A percentile compares a stretch with the other conserved stretches of the same genome.
These are phyloP conservation scores for Dicrurus megarhynchus DNA, from an alignment of 2,113 vertebrate species.

Conservation along the genomic window DNA sequence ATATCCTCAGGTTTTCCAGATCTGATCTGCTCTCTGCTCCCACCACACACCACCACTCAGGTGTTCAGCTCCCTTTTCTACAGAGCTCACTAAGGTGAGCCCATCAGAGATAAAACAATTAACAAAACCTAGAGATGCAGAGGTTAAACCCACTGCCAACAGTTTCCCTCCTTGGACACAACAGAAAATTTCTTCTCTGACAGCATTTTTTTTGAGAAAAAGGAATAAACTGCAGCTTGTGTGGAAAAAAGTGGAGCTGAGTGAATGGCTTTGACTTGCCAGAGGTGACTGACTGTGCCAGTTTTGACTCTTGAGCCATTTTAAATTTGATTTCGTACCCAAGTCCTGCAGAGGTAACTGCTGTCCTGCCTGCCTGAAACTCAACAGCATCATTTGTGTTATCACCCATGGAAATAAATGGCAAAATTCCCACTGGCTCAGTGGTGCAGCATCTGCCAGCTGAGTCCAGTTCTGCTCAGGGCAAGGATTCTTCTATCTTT, in stretches of 20 bases:
- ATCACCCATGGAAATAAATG: not conserved
- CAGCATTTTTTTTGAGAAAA: not conserved
- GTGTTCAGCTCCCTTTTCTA: not conserved
- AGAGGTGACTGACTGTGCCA: not conserved
- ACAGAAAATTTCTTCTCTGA: not conserved
- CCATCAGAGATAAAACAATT: not conserved
- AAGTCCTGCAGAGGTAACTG: not conserved
- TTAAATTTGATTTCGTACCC: not conserved
- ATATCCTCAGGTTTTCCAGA: not conserved
- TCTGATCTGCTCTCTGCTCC: not conserved
- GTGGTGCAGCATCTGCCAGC: not conserved
- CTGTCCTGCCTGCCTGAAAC: not conserved
- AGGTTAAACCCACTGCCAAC: not conserved
- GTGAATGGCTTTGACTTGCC: not conserved
- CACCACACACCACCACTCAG: not conserved
- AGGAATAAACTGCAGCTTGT: not conserved
- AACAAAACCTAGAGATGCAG: not conserved
- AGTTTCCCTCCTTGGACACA: not conserved
- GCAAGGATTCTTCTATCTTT: not conserved
- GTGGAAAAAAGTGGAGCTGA: not conserved
- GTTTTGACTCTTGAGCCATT: not conserved
- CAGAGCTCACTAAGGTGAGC: not conserved
- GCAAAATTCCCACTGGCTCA: not conserved
- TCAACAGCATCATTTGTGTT: not conserved
- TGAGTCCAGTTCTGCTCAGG: not conserved